Evolutionary conservation across 2,888 invertebrate species (phyloP), one percentile per base, ranked within the genome.

Genomic region (Drosophila sordidula): DNA sequence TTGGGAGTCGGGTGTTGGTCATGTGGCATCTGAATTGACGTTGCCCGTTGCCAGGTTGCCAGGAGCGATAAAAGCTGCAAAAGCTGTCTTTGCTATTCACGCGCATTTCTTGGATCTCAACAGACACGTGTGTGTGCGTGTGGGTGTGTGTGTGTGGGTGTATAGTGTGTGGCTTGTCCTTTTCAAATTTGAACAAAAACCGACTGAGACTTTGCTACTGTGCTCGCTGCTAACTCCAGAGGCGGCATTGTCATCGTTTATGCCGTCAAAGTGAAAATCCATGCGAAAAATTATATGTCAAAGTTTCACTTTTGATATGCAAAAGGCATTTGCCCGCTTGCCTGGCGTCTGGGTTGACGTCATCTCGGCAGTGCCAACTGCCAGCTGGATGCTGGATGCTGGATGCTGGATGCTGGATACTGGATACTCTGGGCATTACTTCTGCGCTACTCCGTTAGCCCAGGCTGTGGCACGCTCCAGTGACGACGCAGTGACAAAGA

Each of bases 211-310:
- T 72, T 38, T 61, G 36, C 42, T 36, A 44, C 32, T 29, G 29
- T 29, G 29, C 9, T 29, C 2, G 29, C 29, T 9, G 29, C 29
- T 9, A 29, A 29, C 9, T 29, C 29, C 9, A 58, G 58, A 59
- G 61, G 63, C 67, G 81, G 69, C 73, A 80, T 87, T 87, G 78
- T 81, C 82, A 83, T 78, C 84, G 87, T 84, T 87, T 84, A 78
- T 87, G 87, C 69, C 81, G 74, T 87, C 84, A 87, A 84, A 84
- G 86, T 85, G 82, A 85, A 84, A 84, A 84, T 85, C 87, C 84
- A 84, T 87, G 84, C 87, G 87, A 85, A 82, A 87, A 84, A 84
- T 87, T 84, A 84, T 87, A 79, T 84, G 84, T 84, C 87, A 87
- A 87, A 87, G 87, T 84, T 84, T 85, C 82, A 84, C 87, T 78